A percentile compares a stretch with the other conserved stretches of the same genome.
Conservation (phyloP, 2,888 invertebrate species). For the Ashinkailepas kermadecensis region DNA sequence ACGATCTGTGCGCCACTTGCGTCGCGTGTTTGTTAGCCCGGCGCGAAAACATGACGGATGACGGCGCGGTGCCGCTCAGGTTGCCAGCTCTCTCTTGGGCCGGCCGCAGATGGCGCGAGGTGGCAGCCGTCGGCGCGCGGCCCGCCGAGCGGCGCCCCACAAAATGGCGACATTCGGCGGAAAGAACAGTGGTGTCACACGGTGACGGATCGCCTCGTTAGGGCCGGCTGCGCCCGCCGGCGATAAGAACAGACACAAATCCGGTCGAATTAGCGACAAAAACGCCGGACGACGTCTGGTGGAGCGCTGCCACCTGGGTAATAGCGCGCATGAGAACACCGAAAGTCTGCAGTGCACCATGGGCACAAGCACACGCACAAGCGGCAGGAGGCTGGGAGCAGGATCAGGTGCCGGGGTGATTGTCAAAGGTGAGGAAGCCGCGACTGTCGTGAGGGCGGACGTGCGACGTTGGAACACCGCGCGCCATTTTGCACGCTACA, state of each 20-base stretch:
- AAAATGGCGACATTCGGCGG: conserved; percentile 17
- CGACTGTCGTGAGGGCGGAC: too few species aligned
- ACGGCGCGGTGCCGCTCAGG: not conserved
- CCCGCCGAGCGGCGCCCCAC: not conserved
- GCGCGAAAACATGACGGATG: conserved; percentile 18
- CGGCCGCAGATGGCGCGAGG: not conserved
- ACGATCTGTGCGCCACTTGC: not conserved
- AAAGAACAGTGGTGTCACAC: not conserved
- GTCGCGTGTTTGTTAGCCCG: conserved; percentile 3
- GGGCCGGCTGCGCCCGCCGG: not conserved
- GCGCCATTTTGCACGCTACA: too few species aligned
- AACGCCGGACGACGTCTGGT: not conserved
- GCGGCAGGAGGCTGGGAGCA: too few species aligned
- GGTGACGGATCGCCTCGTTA: conserved; percentile 17
- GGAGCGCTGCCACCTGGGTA: not conserved
- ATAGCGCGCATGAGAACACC: too few species aligned
- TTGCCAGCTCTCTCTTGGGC: not conserved
- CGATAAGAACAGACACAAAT: conserved; percentile 12
- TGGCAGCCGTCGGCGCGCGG: not conserved
- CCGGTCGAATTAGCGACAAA: conserved; percentile 15
- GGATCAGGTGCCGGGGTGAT: too few species aligned
- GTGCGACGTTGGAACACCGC: too few species aligned
- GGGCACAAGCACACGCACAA: too few species aligned
- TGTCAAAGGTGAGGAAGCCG: too few species aligned
- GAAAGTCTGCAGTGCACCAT: too few species aligned